phyloP scores from a whole-genome alignment of 2,888 invertebrate species.

The Dryobota labecula region DNA sequence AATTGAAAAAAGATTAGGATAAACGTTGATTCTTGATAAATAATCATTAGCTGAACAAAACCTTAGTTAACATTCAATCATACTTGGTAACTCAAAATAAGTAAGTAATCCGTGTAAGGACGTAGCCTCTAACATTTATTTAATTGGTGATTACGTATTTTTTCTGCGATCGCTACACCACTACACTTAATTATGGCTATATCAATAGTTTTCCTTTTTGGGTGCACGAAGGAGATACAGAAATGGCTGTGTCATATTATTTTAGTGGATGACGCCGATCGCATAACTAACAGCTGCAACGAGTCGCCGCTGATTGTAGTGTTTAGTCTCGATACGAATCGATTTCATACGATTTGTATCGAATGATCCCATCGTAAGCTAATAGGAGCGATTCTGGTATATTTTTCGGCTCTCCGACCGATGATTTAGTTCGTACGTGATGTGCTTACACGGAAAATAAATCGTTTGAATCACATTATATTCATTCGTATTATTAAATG shows the following conservation, averaged over 20 bases:
- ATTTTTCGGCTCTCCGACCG: constrained; percentile 86
- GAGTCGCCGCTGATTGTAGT: constrained; percentile 86
- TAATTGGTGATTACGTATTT: constrained; percentile 21
- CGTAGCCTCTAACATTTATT: constrained; percentile 45
- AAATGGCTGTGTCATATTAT: constrained; percentile 91
- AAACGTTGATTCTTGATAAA: not conserved
- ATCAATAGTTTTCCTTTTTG: constrained; percentile 84
- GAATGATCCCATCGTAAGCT: constrained; percentile 86
- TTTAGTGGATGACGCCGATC: constrained; percentile 89
- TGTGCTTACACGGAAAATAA: constrained; percentile 87
- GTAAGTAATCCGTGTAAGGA: not conserved
- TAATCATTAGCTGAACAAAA: not conserved
- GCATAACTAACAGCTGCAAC: constrained; percentile 88
- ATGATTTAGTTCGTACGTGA: constrained; percentile 89
- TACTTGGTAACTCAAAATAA: not conserved
- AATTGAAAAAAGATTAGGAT: no score
- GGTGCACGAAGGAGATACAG: constrained; percentile 82
- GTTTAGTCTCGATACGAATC: constrained; percentile 87
- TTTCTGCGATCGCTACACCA: constrained; percentile 76
- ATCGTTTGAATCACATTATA: constrained; percentile 88
- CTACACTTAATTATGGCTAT: constrained; percentile 82
- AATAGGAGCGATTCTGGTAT: constrained; percentile 87
- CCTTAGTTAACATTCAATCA: not conserved
- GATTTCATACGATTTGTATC: constrained; percentile 87
- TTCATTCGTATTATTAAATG: constrained; percentile 89